Conservation (phyloP, 92 coral and sea anemone genomes). For the Zoanthus gigantus region DNA sequence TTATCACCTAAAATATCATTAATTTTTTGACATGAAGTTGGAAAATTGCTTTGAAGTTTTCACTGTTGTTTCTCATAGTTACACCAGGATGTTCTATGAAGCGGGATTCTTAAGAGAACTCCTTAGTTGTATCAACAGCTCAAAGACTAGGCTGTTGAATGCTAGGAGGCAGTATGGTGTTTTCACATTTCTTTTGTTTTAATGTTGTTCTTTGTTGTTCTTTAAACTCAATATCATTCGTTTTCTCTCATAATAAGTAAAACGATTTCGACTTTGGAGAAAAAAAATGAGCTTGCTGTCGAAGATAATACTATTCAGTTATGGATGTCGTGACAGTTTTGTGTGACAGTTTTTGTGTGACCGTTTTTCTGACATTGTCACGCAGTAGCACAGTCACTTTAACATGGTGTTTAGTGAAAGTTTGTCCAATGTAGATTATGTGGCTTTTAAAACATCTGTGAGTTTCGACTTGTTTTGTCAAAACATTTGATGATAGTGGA, state of each 20-base stretch:
- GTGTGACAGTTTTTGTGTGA: no score
- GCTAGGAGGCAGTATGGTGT: background rate
- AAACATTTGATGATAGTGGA: no score
- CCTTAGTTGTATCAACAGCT: background rate
- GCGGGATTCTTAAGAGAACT: background rate
- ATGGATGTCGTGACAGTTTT: no score
- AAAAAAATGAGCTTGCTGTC: no score
- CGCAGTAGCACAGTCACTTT: no score
- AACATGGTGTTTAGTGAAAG: no score
- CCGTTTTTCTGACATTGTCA: no score
- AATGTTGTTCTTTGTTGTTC: background rate
- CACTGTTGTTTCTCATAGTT: background rate
- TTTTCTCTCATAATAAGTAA: background rate
- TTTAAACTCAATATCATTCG: background rate
- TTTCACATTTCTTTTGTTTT: background rate
- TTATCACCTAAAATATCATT: conserved; percentile 5
- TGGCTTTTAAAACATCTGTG: no score
- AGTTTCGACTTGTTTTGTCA: no score
- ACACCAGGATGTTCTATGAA: background rate
- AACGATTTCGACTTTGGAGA: no score
- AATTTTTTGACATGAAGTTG: background rate
- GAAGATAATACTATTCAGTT: no score
- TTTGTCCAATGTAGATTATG: no score
- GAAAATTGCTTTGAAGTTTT: background rate
- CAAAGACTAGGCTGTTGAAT: background rate